A percentile compares a stretch with the other conserved stretches of the same genome.
Evolutionary conservation across 2,888 invertebrate genomes (phyloP).

Genomic region (Acutogordius australiensis): DNA sequence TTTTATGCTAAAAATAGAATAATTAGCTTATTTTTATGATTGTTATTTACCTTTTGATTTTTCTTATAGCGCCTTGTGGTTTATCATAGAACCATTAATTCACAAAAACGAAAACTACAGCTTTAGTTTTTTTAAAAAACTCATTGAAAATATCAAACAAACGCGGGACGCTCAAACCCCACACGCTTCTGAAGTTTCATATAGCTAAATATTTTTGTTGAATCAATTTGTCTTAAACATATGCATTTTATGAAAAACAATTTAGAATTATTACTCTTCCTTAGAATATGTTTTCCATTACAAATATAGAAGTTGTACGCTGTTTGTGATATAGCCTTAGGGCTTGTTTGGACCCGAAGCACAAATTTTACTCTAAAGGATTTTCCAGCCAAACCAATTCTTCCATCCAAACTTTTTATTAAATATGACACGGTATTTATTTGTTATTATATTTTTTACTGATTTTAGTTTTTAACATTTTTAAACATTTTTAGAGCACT

Average conservation of each 20-base stretch:
- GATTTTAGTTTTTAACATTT: not conserved
- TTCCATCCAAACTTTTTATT: slow-evolving; percentile 39
- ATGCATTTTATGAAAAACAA: too few relatives aligned
- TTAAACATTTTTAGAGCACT: not conserved
- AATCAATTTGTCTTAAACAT: too few relatives aligned
- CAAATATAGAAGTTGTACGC: slow-evolving; percentile 77
- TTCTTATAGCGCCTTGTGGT: slow-evolving; percentile 35
- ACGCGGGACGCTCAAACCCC: slow-evolving; percentile 59
- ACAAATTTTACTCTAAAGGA: slow-evolving; percentile 61
- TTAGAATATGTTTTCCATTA: too few relatives aligned
- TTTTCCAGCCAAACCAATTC: slow-evolving; percentile 49
- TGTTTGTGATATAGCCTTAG: slow-evolving; percentile 69
- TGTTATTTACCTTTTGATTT: too few relatives aligned
- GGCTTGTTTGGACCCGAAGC: slow-evolving; percentile 55
- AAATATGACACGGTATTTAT: slow-evolving; percentile 18
- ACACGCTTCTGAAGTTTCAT: slow-evolving; percentile 33
- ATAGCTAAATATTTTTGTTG: too few relatives aligned
- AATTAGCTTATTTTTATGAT: too few relatives aligned
- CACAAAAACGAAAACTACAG: slow-evolving; percentile 71
- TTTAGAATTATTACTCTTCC: too few relatives aligned
- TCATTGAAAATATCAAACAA: slow-evolving; percentile 72
- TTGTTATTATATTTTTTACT: not conserved
- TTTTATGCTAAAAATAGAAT: too few relatives aligned
- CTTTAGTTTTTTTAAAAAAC: slow-evolving; percentile 68
- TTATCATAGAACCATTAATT: slow-evolving; percentile 68